These are phyloP conservation scores for Willowsia nigromaculata DNA, from an alignment of 2,888 invertebrate species.

Conservation along the genomic window DNA sequence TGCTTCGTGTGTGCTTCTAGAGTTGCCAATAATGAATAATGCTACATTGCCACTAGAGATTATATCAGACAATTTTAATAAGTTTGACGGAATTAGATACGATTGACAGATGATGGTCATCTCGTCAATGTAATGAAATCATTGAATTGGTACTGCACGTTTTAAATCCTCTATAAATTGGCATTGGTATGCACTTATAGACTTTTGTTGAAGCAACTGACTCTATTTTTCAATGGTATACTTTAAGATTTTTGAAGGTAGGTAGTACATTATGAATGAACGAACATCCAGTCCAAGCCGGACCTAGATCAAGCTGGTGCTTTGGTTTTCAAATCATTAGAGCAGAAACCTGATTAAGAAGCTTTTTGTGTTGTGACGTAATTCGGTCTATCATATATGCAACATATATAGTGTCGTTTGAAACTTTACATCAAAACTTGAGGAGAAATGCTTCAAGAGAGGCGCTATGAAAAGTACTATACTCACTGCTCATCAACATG, in stretches of 20 bases:
- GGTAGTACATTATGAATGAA: neutral
- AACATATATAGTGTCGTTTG: neutral
- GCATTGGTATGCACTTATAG: neutral
- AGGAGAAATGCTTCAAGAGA: too few species aligned
- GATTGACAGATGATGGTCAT: slow-evolving; percentile 70
- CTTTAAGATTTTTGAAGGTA: neutral
- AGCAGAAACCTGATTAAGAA: slow-evolving; percentile 48
- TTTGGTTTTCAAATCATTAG: slow-evolving; percentile 55
- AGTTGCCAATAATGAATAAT: neutral
- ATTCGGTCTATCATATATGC: neutral
- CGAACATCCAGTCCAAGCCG: neutral
- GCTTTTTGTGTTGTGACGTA: slow-evolving; percentile 24
- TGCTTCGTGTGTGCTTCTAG: neutral
- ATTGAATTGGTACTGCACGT: slow-evolving; percentile 63
- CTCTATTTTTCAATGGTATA: neutral
- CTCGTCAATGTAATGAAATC: slow-evolving; percentile 68
- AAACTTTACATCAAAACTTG: neutral
- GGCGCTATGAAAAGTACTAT: neutral
- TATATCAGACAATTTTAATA: slow-evolving; percentile 69
- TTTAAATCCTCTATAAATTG: neutral
- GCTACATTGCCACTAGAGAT: slow-evolving; percentile 11
- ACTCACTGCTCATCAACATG: neutral
- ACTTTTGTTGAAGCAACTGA: neutral
- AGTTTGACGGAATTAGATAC: slow-evolving; percentile 70
- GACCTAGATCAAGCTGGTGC: neutral